Evolutionary conservation across 1,140 invertebrate species (phyloP), one percentile per base, ranked within the genome.

Genomic region (Yoshiicerus persimilis): DNA sequence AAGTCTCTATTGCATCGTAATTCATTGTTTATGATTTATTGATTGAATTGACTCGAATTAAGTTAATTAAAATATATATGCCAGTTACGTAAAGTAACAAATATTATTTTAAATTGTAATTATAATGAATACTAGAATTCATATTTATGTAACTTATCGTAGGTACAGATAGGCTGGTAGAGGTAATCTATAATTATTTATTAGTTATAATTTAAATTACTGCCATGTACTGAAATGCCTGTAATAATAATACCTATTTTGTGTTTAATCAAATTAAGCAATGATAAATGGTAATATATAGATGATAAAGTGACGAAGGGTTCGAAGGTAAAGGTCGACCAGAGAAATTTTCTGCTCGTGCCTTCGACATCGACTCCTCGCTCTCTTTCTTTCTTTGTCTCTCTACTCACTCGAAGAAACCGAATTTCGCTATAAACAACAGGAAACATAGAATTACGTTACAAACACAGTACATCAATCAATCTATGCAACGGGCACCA

Each of bases 361-460:
- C 75, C 75, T 80, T 80, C 75, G 75, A 80, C 75, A 80, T 80
- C 75, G 75, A 80, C 75, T 80, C 75, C 75, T 80, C 75, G 70
- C 70, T 75, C 70, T 75, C 20, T 80, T 80, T 80, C 75, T 80
- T 80, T 77, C 32, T 77, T 77, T 80, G 30, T 80, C 30, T 80
- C 75, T 80, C 75, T 80, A 80, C 75, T 80, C 75, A 80, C 75
- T 80, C 75, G 75, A 80, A 80, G 75, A 80, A 80, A 80, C 75
- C 75, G 75, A 80, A 80, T 80, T 80, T 80, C 75, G 75, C 75
- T 80, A 80, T 80, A 80, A 80, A 80, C 75, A 80, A 80, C 75
- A 80, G 75, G 75, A 80, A 80, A 80, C 75, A 80, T 32, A 80
- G 34, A 80, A 38, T 80, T 80, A 80, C 75, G 75, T 80, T 80